These are phyloP conservation scores for Halocaridina rubra DNA, from an alignment of 2,888 invertebrate species.

Conservation along the genomic window DNA sequence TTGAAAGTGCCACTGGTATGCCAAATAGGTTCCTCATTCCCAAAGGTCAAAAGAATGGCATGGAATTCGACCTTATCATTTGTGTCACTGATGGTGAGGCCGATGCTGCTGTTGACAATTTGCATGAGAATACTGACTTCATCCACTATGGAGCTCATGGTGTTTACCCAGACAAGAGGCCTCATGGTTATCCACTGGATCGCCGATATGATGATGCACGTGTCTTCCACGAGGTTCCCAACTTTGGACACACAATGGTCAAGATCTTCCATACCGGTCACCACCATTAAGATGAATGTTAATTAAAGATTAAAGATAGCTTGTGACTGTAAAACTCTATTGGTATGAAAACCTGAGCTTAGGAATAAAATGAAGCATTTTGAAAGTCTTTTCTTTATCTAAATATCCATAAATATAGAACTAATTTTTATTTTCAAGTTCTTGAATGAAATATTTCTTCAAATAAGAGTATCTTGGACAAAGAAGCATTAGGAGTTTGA, in stretches of 20 bases:
- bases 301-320: background rate
- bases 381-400: too few relatives aligned
- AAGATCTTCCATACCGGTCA: constrained; percentile 34
- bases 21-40: constrained; percentile 64
- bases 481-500: too few relatives aligned
- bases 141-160: constrained; percentile 71
- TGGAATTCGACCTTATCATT: constrained; percentile 63
- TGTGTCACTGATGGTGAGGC: constrained; percentile 62
- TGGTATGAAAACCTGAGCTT: too few relatives aligned
- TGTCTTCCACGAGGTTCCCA: constrained; percentile 47
- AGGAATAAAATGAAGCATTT: too few relatives aligned
- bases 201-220: constrained; percentile 67
- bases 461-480: too few relatives aligned
- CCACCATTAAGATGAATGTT: background rate
- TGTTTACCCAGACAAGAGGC: constrained; percentile 75
- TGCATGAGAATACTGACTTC: constrained; percentile 50
- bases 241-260: constrained; percentile 61
- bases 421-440: too few relatives aligned
- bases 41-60: constrained; percentile 63
- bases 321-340: too few relatives aligned
- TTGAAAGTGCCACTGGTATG: constrained; percentile 48
- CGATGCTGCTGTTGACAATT: constrained; percentile 15
- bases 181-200: constrained; percentile 89
- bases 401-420: too few relatives aligned
- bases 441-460: too few relatives aligned